phyloP scores from a whole-genome alignment of 2,113 vertebrate species.

The Syrmaticus mikado region DNA sequence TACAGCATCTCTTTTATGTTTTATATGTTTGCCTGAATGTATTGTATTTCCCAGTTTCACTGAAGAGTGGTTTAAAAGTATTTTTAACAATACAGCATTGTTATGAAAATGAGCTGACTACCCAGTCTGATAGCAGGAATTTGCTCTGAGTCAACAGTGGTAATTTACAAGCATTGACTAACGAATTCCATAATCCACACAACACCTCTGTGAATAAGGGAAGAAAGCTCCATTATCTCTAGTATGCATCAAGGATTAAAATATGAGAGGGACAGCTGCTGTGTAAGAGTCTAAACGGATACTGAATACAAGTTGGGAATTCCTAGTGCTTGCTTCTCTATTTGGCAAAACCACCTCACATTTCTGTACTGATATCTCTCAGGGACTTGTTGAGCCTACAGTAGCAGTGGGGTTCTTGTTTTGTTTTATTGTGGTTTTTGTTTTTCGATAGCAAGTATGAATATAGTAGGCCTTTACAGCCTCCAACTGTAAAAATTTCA shows the following conservation, averaged over 20 bases:
- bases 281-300: neutral
- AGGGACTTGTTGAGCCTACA: neutral
- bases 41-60: constrained; percentile 23
- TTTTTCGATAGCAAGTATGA: neutral
- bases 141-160: constrained; percentile 65
- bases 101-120: constrained; percentile 71
- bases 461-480: neutral
- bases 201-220: constrained; percentile 49
- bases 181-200: constrained; percentile 59
- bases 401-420: neutral
- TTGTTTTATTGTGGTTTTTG: neutral
- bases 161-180: constrained; percentile 64
- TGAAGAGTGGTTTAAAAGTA: constrained; percentile 26
- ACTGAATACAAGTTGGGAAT: constrained; percentile 27
- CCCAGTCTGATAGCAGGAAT: constrained; percentile 65
- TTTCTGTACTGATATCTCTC: neutral
- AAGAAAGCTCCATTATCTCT: constrained; percentile 59
- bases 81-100: constrained; percentile 61
- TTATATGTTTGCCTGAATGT: neutral
- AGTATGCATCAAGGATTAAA: neutral
- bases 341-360: neutral
- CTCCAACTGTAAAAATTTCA: neutral
- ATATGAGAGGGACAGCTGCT: constrained; percentile 43
- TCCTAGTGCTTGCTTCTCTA: constrained; percentile 7
- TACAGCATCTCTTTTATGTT: constrained; percentile 40